A percentile compares a stretch with the other conserved stretches of the same genome.
Conservation (phyloP, 2,797 vertebrate genomes). For the Oryzias dopingdopingensis region DNA sequence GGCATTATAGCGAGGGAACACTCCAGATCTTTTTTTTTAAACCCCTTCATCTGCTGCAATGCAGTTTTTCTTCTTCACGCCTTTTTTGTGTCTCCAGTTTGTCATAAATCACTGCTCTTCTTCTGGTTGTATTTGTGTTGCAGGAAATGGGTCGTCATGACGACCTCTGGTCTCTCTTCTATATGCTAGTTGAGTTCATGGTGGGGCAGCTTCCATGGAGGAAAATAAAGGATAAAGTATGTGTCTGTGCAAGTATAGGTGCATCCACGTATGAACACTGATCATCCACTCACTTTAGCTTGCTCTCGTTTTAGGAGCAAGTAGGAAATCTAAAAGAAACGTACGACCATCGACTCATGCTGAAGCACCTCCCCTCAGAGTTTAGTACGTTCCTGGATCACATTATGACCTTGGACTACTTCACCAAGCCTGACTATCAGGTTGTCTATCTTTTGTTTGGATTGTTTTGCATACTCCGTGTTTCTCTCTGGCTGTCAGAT, state of each 20-base stretch:
- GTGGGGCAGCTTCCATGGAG: slow-evolving; percentile 97
- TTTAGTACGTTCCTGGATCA: slow-evolving; percentile 93
- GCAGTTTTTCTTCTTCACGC: no score
- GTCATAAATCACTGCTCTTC: not conserved
- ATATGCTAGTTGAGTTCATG: slow-evolving; percentile 97
- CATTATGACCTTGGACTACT: slow-evolving; percentile 91
- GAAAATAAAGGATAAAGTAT: slow-evolving; percentile 98
- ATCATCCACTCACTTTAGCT: not conserved
- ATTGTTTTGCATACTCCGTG: slow-evolving; percentile 8
- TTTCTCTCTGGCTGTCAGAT: slow-evolving; percentile 14
- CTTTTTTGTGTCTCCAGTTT: not conserved
- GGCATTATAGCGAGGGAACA: no score
- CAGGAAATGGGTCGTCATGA: slow-evolving; percentile 98
- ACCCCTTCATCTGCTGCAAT: no score
- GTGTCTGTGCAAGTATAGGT: slow-evolving; percentile 5
- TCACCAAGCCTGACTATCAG: slow-evolving; percentile 97
- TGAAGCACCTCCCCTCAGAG: slow-evolving; percentile 95
- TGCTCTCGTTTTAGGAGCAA: slow-evolving; percentile 83
- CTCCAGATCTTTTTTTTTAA: no score
- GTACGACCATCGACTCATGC: slow-evolving; percentile 93
- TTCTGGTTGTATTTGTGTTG: slow-evolving; percentile 15
- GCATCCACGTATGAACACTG: no score
- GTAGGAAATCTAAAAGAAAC: slow-evolving; percentile 97
- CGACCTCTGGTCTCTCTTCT: slow-evolving; percentile 97
- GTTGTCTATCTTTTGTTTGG: slow-evolving; percentile 62